phyloP scores from a whole-genome alignment of 2,888 invertebrate species.

The Girardia tigrina region DNA sequence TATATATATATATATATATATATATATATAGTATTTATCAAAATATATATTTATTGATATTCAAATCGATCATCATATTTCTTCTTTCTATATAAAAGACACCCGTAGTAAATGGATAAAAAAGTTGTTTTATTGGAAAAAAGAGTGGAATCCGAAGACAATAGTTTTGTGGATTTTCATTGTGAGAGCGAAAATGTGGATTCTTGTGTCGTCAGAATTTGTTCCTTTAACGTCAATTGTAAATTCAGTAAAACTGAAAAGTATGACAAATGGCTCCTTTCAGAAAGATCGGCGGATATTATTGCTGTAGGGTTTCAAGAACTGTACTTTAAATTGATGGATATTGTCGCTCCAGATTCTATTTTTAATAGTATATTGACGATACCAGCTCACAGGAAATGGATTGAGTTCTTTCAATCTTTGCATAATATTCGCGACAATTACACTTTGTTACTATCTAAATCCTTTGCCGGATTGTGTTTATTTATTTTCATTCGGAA shows the following conservation, averaged over 20 bases:
- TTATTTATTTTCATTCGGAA: not conserved
- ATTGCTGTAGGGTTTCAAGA: constrained; percentile 26
- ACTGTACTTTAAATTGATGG: constrained; percentile 16
- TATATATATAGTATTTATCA: too few relatives aligned
- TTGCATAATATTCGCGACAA: not conserved
- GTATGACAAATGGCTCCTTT: not conserved
- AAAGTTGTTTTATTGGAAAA: not conserved
- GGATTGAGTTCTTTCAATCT: not conserved
- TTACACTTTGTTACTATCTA: not conserved
- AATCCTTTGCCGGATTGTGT: not conserved
- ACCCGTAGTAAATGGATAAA: not conserved
- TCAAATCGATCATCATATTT: too few relatives aligned
- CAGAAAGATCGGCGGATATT: constrained; percentile 6
- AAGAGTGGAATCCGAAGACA: not conserved
- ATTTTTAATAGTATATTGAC: not conserved
- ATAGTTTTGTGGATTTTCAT: not conserved
- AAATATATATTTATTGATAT: too few relatives aligned
- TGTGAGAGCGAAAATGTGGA: not conserved
- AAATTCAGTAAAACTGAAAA: not conserved
- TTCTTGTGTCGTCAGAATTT: not conserved
- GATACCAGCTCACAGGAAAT: not conserved
- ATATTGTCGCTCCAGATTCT: not conserved
- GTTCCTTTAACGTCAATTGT: constrained; percentile 27
- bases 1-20: too few relatives aligned
- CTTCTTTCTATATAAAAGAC: too few relatives aligned